Base-by-base conservation (phyloP, 2,113 vertebrate species). In the Microtus richardsoni region DNA sequence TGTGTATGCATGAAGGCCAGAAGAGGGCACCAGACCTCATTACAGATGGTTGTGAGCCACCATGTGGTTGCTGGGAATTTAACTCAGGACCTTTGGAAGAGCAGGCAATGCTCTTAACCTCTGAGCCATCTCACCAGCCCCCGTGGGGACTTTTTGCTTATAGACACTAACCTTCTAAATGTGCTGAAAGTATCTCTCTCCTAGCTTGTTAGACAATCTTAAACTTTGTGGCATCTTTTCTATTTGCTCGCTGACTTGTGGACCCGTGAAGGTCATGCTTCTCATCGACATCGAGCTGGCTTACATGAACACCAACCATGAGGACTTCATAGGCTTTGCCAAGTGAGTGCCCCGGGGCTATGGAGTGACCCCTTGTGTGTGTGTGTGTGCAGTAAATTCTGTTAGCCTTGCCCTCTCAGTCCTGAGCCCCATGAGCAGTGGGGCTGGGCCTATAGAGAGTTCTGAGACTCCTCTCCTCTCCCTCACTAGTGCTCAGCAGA, bases 281-380 rank as follows among this genome's bases (percentile, higher is more conserved):
- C 98, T 99, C 98, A 99, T 99, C 94, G 99, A 99, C 75, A 99
- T 99, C 0, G 99, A 99, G 97, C 97, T 99, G 98, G 99, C 99
- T 84, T 99, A 99, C 98, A 99, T 99, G 99, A 99, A 99, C 97
- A 99, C 99, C 98, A 99, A 99, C 98, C 99, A 99, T 0, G 99
- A 99, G 95, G 99, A 99, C 97, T 99, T 99, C 98, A 99, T 99
- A 97, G 99, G 99, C 93, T 99, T 99, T 98, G 99, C 99, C 98
- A 99, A 99, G 99, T 99, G 98, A 99, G 99, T 96, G 62, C 52
- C 80, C 75, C 68, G 1, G 58, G 49, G 54, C 39, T 17, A 41
- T 36, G 52, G 22, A 44, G 88, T 49, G 88, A 16, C 28, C 88
- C n/a, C 33, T 7, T 44, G 60, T 47, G 30, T 33, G 36, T 47